phyloP scores from a whole-genome alignment of 2,113 vertebrate species.

The Heptranchias perlo region DNA sequence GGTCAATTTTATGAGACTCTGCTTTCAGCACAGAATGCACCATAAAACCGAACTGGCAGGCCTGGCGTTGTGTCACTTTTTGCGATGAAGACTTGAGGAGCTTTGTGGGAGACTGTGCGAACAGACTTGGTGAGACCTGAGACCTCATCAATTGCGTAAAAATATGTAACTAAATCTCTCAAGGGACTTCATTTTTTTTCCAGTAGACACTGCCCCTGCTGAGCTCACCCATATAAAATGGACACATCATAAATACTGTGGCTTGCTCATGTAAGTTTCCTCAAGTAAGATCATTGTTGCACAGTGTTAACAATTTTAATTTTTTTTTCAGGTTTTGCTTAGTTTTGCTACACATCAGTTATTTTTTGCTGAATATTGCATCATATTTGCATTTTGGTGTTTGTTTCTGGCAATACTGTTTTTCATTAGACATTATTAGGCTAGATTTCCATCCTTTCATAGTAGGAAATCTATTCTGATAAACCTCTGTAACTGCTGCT shows the following conservation, averaged over 20 bases:
- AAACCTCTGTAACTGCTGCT: not conserved
- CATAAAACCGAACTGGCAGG: not conserved
- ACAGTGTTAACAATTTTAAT: not conserved
- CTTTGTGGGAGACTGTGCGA: not conserved
- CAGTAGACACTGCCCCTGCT: not conserved
- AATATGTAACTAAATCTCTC: not conserved
- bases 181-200: not conserved
- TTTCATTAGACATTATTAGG: not conserved
- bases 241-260: not conserved
- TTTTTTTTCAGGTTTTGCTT: not conserved
- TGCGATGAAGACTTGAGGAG: not conserved
- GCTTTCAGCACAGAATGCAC: not conserved
- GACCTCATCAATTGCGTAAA: too few species aligned
- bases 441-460: not conserved
- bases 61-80: not conserved
- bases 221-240: not conserved
- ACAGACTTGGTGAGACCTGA: not conserved
- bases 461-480: not conserved
- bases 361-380: not conserved
- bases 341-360: not conserved
- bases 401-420: not conserved
- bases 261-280: not conserved
- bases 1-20: not conserved
- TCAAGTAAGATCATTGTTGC: not conserved
- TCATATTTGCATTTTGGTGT: not conserved